A percentile compares a stretch with the other conserved stretches of the same genome.
phyloP scores from a whole-genome alignment of 2,113 vertebrate genomes.

The Sapajus apella region DNA sequence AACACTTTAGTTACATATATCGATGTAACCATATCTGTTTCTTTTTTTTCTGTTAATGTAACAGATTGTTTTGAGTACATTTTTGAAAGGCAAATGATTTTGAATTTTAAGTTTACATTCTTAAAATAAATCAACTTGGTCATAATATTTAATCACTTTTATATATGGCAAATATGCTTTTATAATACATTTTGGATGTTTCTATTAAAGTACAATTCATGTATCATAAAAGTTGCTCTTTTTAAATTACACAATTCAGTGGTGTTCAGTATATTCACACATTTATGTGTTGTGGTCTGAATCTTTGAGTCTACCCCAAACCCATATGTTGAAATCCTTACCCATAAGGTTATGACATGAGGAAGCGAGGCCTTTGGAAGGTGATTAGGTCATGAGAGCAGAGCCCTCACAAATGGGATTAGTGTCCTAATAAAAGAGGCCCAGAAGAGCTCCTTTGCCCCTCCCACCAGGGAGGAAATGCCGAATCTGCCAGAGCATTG shows the following conservation, averaged over 20 bases:
- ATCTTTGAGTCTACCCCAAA: background rate
- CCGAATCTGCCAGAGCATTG: background rate
- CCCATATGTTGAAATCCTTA: background rate
- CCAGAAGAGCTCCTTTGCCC: background rate
- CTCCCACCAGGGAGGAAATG: background rate
- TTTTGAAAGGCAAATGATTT: background rate
- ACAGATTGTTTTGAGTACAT: background rate
- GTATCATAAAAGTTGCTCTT: background rate
- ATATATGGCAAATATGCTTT: background rate
- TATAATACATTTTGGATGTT: background rate
- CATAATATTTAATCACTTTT: background rate
- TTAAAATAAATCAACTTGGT: background rate
- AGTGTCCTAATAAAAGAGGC: background rate
- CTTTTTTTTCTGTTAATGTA: background rate
- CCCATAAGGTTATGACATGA: background rate
- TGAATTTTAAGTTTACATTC: background rate
- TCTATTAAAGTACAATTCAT: background rate
- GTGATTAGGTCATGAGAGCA: background rate
- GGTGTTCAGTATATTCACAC: background rate
- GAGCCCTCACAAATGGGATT: background rate
- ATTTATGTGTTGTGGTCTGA: background rate
- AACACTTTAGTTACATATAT: background rate
- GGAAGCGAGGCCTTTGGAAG: background rate
- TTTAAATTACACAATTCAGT: background rate
- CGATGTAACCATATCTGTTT: background rate